A percentile compares a stretch with the other conserved stretches of the same genome.
phyloP scores from a whole-genome alignment of 2,113 vertebrate genomes.

The Zosterops japonicus region DNA sequence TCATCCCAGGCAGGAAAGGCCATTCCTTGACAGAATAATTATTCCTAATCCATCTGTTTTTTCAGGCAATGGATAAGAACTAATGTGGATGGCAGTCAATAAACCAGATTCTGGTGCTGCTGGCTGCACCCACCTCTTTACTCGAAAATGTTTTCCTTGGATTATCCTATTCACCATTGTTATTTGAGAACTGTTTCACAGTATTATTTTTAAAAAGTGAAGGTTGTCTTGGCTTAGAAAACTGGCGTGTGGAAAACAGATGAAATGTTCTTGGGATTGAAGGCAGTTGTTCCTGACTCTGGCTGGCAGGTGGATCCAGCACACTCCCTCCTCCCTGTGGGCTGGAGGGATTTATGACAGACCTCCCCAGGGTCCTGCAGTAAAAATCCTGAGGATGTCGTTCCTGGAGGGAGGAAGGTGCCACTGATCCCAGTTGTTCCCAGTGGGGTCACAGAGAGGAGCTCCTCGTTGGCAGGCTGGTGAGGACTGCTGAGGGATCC shows the following conservation, averaged over 20 bases:
- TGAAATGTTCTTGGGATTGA: background rate
- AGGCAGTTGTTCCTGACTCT: background rate
- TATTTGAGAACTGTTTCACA: background rate
- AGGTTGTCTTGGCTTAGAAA: background rate
- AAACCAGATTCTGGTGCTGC: background rate
- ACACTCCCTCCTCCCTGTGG: background rate
- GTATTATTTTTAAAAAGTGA: background rate
- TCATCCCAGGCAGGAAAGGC: background rate
- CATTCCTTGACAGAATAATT: background rate
- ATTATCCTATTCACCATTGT: fast-evolving
- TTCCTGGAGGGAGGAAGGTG: background rate
- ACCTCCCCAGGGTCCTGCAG: background rate
- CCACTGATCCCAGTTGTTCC: background rate
- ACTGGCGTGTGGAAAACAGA: background rate
- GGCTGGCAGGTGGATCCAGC: background rate
- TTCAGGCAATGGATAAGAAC: background rate
- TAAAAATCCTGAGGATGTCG: background rate
- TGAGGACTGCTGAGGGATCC: background rate
- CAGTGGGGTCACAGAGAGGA: background rate
- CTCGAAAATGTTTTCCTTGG: background rate
- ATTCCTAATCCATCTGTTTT: background rate
- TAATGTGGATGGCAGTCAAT: background rate
- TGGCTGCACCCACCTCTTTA: background rate
- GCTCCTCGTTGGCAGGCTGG: fast-evolving
- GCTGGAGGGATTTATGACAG: background rate